These are phyloP conservation scores for Lasioglossum vierecki DNA, from an alignment of 2,888 invertebrate genomes.

Conservation along the genomic window DNA sequence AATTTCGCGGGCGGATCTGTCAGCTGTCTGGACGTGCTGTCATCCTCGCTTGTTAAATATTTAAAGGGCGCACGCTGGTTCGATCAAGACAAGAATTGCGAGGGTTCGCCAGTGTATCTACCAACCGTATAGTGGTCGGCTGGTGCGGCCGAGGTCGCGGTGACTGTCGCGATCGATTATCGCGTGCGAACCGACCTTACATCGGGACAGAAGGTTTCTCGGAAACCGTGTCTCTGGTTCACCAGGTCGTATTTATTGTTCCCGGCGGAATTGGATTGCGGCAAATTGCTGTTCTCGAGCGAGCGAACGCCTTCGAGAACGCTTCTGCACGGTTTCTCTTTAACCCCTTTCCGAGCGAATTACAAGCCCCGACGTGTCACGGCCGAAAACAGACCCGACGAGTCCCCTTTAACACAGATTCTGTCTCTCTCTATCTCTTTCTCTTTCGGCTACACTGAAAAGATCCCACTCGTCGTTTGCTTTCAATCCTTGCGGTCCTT, in stretches of 20 bases:
- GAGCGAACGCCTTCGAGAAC: no score
- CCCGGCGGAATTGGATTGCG: constrained; percentile 52
- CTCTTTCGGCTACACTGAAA: neutral
- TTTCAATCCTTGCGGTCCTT: neutral
- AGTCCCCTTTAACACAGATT: neutral
- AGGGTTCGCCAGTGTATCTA: neutral
- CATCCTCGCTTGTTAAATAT: neutral
- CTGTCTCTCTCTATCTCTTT: neutral
- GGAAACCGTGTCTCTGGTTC: constrained; percentile 66
- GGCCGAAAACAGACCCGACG: neutral
- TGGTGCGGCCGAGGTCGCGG: constrained; percentile 17
- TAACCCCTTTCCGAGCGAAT: constrained; percentile 18
- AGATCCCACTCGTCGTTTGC: neutral
- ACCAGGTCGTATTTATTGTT: constrained; percentile 64
- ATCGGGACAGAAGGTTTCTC: constrained; percentile 55
- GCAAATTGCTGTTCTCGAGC: constrained; percentile 23
- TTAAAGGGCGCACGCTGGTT: neutral
- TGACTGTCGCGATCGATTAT: constrained; percentile 69
- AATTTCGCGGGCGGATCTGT: neutral
- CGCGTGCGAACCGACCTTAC: constrained; percentile 68
- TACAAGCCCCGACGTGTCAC: neutral
- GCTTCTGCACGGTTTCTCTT: constrained; percentile 9
- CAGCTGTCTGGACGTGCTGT: neutral
- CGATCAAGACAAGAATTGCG: constrained; percentile 15
- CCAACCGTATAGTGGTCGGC: neutral